phyloP scores from a whole-genome alignment of 2,888 invertebrate genomes.

The Xanthia icteritia region DNA sequence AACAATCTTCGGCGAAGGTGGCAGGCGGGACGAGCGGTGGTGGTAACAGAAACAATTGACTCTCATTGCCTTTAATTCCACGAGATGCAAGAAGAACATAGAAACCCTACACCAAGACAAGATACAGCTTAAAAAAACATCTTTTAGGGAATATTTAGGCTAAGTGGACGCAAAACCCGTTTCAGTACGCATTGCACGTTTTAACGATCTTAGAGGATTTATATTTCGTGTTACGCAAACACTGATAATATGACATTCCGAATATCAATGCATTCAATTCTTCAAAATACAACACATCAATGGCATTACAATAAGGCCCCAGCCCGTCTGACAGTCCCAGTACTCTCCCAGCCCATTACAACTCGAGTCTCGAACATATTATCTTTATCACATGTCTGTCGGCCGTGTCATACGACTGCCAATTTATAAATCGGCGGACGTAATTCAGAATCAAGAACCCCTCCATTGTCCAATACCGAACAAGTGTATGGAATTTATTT shows the following conservation, averaged over 20 bases:
- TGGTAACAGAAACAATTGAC: neutral
- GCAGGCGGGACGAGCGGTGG: neutral
- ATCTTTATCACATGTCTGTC: conserved; percentile 20
- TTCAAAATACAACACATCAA: neutral
- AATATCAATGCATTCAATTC: neutral
- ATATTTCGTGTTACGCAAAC: neutral
- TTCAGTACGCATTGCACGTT: neutral
- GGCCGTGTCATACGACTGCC: conserved; percentile 52
- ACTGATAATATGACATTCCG: neutral
- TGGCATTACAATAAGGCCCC: conserved; percentile 4
- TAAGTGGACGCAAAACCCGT: neutral
- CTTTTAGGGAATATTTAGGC: neutral
- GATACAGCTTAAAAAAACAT: neutral
- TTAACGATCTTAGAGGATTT: neutral
- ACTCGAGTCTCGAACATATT: conserved; percentile 1
- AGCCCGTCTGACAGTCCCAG: conserved; percentile 1
- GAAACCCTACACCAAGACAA: neutral
- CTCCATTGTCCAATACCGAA: conserved; percentile 44
- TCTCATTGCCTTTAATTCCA: neutral
- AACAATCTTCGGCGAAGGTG: neutral
- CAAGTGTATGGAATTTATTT: conserved; percentile 32
- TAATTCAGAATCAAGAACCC: conserved; percentile 40
- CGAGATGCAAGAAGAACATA: neutral
- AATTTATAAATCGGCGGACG: conserved; percentile 78
- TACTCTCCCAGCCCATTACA: conserved; percentile 30